phyloP scores from a whole-genome alignment of 2,888 invertebrate genomes.

The Noctuana brunneofusca region DNA sequence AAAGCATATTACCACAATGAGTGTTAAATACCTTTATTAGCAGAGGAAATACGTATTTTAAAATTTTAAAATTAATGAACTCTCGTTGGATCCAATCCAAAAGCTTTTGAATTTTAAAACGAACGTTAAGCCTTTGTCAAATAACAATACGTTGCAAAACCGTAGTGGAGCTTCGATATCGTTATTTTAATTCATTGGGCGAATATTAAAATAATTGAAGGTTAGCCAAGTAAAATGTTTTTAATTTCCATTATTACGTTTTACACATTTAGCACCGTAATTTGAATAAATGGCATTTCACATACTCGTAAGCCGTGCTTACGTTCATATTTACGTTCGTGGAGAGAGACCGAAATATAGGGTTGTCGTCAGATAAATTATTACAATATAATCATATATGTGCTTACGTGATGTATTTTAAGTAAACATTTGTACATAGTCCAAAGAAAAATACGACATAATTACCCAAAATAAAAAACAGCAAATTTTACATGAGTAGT shows the following conservation, averaged over 20 bases:
- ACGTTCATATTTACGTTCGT: background rate
- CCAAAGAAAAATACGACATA: too few species aligned
- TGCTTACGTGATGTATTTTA: too few species aligned
- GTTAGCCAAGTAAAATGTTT: background rate
- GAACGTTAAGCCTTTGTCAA: constrained; percentile 7
- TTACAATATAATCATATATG: too few species aligned
- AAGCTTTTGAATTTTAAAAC: constrained; percentile 5
- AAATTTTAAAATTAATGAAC: constrained; percentile 7
- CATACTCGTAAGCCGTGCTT: constrained; percentile 10
- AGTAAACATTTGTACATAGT: too few species aligned
- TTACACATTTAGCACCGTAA: constrained; percentile 4
- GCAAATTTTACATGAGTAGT: too few species aligned
- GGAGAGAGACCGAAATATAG: background rate
- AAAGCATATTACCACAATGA: too few species aligned
- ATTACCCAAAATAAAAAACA: too few species aligned
- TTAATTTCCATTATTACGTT: constrained; percentile 10
- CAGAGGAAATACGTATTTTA: background rate
- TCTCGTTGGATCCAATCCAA: constrained; percentile 18
- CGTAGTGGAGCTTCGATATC: constrained; percentile 11
- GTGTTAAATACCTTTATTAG: too few species aligned
- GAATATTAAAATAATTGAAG: background rate
- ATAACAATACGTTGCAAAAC: constrained; percentile 13
- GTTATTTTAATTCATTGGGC: constrained; percentile 8
- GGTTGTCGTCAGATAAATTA: background rate
- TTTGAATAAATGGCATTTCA: constrained; percentile 17